Evolutionary conservation across 2,797 vertebrate genomes (phyloP).

Genomic region (Tenualosa thibaudeaui): DNA sequence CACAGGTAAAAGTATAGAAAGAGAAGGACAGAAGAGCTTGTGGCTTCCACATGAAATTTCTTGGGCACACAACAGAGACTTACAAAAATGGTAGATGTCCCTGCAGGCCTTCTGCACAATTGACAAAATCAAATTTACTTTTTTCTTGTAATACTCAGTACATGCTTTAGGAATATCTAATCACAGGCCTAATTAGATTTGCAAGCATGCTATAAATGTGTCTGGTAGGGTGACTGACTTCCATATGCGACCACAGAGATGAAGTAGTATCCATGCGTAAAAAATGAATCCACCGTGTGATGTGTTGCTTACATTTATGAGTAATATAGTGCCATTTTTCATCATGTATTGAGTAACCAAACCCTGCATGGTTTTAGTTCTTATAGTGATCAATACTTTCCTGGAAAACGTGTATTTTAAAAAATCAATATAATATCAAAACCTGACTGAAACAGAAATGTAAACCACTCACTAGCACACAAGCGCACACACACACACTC

Average conservation of each 20-base stretch:
- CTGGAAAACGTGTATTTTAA: conserved; percentile 14
- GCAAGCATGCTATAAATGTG: background rate
- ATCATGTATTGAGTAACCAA: background rate
- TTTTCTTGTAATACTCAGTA: background rate
- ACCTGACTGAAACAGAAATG: background rate
- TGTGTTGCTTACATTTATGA: conserved; percentile 4
- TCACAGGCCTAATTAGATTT: background rate
- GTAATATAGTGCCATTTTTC: background rate
- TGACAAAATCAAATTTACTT: background rate
- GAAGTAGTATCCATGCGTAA: background rate
- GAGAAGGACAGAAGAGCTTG: too few species aligned
- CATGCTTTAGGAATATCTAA: background rate
- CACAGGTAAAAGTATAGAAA: too few species aligned
- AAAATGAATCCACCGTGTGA: background rate
- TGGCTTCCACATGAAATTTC: background rate
- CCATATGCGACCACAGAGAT: background rate
- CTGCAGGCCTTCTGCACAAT: background rate
- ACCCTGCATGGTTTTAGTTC: background rate
- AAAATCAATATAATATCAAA: conserved; percentile 18
- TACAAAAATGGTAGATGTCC: background rate
- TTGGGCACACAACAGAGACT: background rate
- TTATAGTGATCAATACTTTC: conserved; percentile 14
- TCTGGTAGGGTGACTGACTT: background rate
- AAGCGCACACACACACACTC: background rate
- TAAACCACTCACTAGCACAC: background rate